Percentiles rank a stretch among this genome's conserved stretches.
Conservation (phyloP, 2,113 vertebrate species). For the Pterocles gutturalis region DNA sequence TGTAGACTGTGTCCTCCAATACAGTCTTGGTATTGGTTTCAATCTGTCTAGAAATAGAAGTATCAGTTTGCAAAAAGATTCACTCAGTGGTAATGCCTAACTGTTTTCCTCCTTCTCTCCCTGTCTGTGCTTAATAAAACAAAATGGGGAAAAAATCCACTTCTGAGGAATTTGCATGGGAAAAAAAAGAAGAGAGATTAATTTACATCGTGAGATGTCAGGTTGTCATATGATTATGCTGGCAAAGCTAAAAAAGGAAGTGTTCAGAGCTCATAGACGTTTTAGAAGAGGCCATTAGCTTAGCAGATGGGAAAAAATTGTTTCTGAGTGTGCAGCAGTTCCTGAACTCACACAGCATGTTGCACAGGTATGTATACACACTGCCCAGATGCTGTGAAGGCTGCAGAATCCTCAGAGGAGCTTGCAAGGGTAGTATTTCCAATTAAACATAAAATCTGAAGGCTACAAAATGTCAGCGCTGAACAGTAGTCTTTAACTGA, state of each 20-base stretch:
- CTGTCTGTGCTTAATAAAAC: constrained; percentile 20
- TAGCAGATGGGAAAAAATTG: background rate
- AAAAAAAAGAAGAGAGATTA: constrained; percentile 29
- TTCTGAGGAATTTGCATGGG: background rate
- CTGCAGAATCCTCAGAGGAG: background rate
- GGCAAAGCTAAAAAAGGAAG: constrained; percentile 57
- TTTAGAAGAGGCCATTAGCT: constrained; percentile 37
- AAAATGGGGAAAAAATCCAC: constrained; percentile 21
- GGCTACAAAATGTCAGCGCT: background rate
- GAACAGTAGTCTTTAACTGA: background rate
- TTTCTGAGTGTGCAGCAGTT: constrained; percentile 13
- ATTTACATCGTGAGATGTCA: constrained; percentile 53
- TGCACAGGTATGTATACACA: background rate
- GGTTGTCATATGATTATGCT: constrained; percentile 55
- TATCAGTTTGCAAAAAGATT: background rate
- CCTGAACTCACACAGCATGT: background rate
- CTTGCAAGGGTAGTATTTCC: background rate
- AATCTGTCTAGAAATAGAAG: background rate
- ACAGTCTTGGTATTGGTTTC: background rate
- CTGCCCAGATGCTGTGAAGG: background rate
- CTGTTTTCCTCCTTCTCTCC: background rate
- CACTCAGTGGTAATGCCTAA: background rate
- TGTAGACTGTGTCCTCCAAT: background rate
- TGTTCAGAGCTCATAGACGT: constrained; percentile 23
- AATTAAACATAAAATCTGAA: background rate